Evolutionary conservation across 2,113 vertebrate genomes (phyloP).

Genomic region (Nibea coibor): DNA sequence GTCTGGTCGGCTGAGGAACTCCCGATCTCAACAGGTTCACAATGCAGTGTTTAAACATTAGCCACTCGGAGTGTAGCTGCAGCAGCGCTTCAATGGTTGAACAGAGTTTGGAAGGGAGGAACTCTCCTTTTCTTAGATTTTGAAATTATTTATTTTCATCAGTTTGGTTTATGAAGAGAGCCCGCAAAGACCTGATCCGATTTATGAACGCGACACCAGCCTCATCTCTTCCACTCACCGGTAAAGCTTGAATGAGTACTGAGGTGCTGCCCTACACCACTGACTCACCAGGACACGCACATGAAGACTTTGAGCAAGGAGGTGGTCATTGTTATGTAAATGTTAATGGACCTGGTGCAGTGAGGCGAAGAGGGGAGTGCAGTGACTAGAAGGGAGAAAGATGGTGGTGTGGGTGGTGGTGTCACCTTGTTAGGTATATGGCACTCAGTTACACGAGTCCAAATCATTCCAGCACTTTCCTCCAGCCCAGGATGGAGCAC

Average conservation of each 20-base stretch:
- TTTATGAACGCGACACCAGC: constrained; percentile 24
- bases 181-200: constrained; percentile 11
- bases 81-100: not conserved
- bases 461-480: constrained; percentile 55
- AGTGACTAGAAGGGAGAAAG: constrained; percentile 45
- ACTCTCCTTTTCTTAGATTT: not conserved
- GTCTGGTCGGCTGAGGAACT: constrained; percentile 36
- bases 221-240: constrained; percentile 23
- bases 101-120: not conserved
- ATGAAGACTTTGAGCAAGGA: constrained; percentile 43
- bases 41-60: constrained; percentile 44
- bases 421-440: constrained; percentile 39
- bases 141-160: not conserved
- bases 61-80: constrained; percentile 1
- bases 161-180: constrained; percentile 7
- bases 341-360: constrained; percentile 76
- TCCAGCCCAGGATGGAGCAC: not conserved
- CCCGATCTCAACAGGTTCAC: constrained; percentile 57
- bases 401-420: not conserved
- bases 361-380: constrained; percentile 51
- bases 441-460: constrained; percentile 65
- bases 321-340: constrained; percentile 82
- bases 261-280: not conserved
- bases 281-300: not conserved
- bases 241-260: constrained; percentile 23